Conservation (phyloP, 2,113 vertebrate genomes). For the Gnathonemus echidnorhynchus region DNA sequence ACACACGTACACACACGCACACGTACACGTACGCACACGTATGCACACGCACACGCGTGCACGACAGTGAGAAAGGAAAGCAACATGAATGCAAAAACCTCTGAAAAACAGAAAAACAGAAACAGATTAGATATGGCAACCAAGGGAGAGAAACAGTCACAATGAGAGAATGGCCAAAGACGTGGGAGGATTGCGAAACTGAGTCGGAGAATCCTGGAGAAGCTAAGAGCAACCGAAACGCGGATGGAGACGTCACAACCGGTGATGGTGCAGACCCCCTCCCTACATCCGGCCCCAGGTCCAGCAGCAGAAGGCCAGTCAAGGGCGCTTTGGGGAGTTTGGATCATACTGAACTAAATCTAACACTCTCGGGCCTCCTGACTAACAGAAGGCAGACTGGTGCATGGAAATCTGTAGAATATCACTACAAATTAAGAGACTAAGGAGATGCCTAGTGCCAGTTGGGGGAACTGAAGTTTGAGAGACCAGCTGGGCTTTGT, state of each 20-base stretch:
- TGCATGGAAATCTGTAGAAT: not conserved
- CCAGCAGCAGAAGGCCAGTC: not conserved
- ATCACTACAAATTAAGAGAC: not conserved
- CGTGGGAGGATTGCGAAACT: not conserved
- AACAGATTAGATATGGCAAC: not conserved
- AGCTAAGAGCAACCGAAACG: not conserved
- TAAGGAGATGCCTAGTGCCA: not conserved
- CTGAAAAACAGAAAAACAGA: conserved; percentile 6
- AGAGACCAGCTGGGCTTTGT: too few species aligned
- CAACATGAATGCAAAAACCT: not conserved
- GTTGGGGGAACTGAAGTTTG: not conserved
- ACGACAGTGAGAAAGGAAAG: not conserved
- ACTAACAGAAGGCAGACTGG: not conserved
- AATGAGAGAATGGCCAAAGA: not conserved
- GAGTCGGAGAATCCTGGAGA: not conserved
- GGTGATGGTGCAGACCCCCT: not conserved
- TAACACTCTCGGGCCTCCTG: not conserved
- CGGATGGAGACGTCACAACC: not conserved
- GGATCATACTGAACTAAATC: not conserved
- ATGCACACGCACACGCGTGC: not conserved
- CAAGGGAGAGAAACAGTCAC: not conserved
- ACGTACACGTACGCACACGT: rapidly evolving
- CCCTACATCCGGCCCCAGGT: not conserved
- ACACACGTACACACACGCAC: too few species aligned
- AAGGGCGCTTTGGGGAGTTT: not conserved